Conservation (phyloP, 2,888 invertebrate genomes). For the Amblyjoppa proteus region DNA sequence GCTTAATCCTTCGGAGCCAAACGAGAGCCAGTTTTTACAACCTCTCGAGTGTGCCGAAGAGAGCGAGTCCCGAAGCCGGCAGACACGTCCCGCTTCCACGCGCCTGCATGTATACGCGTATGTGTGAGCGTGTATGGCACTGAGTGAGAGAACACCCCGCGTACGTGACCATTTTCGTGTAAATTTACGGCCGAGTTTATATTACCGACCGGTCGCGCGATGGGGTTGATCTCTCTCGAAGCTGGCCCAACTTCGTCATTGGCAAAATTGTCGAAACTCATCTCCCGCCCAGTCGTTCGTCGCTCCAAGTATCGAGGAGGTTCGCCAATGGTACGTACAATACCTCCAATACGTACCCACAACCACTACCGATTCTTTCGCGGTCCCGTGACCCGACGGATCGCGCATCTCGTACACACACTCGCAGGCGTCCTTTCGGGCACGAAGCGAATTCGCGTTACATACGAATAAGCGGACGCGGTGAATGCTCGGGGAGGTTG, state of each 20-base stretch:
- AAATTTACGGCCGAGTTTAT: conserved; percentile 63
- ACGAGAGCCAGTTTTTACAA: conserved; percentile 20
- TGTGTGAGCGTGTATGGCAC: neutral
- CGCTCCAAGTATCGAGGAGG: conserved; percentile 49
- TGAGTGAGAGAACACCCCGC: conserved; percentile 27
- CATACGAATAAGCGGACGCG: conserved; percentile 3
- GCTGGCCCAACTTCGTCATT: conserved; percentile 60
- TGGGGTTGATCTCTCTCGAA: conserved; percentile 8
- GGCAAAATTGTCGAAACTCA: conserved; percentile 57
- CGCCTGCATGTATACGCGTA: neutral
- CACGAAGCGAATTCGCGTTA: neutral
- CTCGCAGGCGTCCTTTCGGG: conserved; percentile 39
- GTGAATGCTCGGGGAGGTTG: conserved; percentile 64
- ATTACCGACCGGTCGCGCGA: conserved; percentile 30
- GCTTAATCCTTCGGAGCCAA: conserved; percentile 49
- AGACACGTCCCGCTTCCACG: conserved; percentile 14
- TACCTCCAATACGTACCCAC: conserved; percentile 1
- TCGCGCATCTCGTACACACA: conserved; percentile 28
- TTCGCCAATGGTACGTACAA: conserved; percentile 27
- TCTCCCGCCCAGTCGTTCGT: conserved; percentile 33
- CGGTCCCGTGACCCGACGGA: conserved; percentile 64
- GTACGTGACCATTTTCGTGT: conserved; percentile 69
- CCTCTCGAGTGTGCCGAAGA: conserved; percentile 47
- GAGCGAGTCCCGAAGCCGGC: conserved; percentile 31
- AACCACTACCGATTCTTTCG: conserved; percentile 48